phyloP scores from a whole-genome alignment of 37 sponge, comb jelly and placozoan genomes.

The Chondrilla cf. caribensis region DNA sequence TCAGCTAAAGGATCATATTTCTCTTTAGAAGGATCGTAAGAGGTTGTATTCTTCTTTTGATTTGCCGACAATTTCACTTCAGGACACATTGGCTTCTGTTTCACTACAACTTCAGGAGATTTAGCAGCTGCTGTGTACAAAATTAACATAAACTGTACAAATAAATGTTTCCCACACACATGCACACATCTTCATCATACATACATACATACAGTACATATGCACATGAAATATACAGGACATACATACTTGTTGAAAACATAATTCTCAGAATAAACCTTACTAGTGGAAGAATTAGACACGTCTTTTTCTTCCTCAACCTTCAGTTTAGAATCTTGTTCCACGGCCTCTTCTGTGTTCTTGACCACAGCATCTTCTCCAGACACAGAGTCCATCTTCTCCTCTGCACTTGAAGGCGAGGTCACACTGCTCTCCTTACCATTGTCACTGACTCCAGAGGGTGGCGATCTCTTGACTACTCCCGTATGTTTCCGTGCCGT shows the following conservation, averaged over 20 bases:
- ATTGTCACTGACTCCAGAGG: neutral
- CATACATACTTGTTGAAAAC: too few relatives aligned
- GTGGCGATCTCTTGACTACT: neutral
- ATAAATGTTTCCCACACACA: too few relatives aligned
- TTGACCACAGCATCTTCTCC: too few relatives aligned
- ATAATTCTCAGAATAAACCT: too few relatives aligned
- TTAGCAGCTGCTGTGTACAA: too few relatives aligned
- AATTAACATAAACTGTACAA: too few relatives aligned
- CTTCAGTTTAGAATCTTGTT: neutral
- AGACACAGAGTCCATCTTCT: neutral
- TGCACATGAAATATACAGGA: too few relatives aligned
- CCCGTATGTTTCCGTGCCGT: conserved; percentile 59
- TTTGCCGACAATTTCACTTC: neutral
- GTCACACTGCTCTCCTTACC: neutral
- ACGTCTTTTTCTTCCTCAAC: neutral
- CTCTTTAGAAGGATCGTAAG: conserved; percentile 47
- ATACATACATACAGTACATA: too few relatives aligned
- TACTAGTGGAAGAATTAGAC: too few relatives aligned
- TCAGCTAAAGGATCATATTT: conserved; percentile 60
- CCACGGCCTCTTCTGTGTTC: neutral
- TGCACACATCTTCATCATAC: too few relatives aligned
- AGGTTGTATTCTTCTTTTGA: neutral
- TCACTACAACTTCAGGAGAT: too few relatives aligned
- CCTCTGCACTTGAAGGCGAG: neutral
- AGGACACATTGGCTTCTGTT: neutral